Evolutionary conservation across 2,797 vertebrate genomes (phyloP), one percentile per base, ranked within the genome.

Genomic region (Menidia menidia): DNA sequence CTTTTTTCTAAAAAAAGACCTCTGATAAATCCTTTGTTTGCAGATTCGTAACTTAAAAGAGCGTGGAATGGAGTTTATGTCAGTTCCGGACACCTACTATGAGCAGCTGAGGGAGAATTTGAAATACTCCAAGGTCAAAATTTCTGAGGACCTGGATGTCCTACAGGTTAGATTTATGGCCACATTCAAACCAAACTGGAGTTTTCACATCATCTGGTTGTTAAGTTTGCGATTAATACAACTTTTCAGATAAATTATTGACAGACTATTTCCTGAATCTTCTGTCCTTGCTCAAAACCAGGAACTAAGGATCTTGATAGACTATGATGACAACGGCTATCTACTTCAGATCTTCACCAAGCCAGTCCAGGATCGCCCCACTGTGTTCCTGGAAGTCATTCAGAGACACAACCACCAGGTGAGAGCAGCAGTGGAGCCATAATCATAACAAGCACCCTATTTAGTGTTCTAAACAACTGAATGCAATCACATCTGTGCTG

Each of bases 261-360:
- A 25, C 25, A 1, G 25, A 25, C 25, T 25, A 7, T 39, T 39
- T 39, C 4, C 35, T 39, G 35, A 16, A 50, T 58, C 5, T 31
- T 45, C n/a, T 78, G 15, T 60, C 51, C 30, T 52, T 31, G 44
- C 47, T 68, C 8, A 16, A 16, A 12, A 41, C 4, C 85, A 97
- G 98, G 95, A 97, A 66, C 92, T 99, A 86, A 97, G 93, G 78
- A 98, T 99, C 88, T 90, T 98, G 87, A 95, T 99, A 82, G 98
- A 99, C 91, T 97, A 92, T 6, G 97, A 99, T 14, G 97, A 98
- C 77, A 95, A 97, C 3, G 98, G 98, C 16, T 99, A 99, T 79
- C 92, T 99, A 76, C 96, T 99, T 39, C 98, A 99, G 86, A 98
- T 98, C 92, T 99, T 99, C 92, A 98, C 97, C 70, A 99, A 98